Conservation (phyloP, 2,797 vertebrate genomes). For the Fistularia commersonii region DNA sequence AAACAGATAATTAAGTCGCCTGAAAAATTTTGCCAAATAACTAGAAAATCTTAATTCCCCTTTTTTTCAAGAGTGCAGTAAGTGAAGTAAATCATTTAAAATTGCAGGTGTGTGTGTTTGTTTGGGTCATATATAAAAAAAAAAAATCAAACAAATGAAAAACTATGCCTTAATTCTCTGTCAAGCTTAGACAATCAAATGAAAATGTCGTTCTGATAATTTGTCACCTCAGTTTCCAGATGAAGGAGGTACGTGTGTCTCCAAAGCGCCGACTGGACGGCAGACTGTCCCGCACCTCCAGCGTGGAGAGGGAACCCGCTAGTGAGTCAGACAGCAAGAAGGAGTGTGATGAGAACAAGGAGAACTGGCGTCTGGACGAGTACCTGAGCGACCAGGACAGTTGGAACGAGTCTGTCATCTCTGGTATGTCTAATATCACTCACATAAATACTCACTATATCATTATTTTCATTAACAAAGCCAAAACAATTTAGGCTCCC, state of each 20-base stretch:
- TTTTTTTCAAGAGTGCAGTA: too few species aligned
- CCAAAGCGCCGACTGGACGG: constrained; percentile 85
- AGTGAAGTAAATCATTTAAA: too few species aligned
- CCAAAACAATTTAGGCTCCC: constrained; percentile 6
- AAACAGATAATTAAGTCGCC: too few species aligned
- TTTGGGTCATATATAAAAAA: too few species aligned
- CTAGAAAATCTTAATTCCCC: too few species aligned
- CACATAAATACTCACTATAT: neutral
- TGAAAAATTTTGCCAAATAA: too few species aligned
- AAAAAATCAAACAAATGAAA: too few species aligned
- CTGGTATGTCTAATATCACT: constrained; percentile 75
- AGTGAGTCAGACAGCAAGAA: constrained; percentile 69
- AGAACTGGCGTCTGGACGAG: constrained; percentile 86
- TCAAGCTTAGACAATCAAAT: neutral
- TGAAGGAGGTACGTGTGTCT: constrained; percentile 84
- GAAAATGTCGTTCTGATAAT: constrained; percentile 14
- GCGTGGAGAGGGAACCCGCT: constrained; percentile 75
- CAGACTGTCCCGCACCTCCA: constrained; percentile 83
- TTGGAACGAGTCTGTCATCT: constrained; percentile 91
- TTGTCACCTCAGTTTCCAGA: constrained; percentile 79
- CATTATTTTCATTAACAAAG: constrained; percentile 6
- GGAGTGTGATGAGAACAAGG: constrained; percentile 93
- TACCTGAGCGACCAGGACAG: constrained; percentile 87
- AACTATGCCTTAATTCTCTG: too few species aligned
- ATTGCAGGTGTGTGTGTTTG: too few species aligned